Percentiles rank a stretch among this genome's conserved stretches.
Conservation (phyloP, 2,113 vertebrate genomes). For the Cololabis saira region DNA sequence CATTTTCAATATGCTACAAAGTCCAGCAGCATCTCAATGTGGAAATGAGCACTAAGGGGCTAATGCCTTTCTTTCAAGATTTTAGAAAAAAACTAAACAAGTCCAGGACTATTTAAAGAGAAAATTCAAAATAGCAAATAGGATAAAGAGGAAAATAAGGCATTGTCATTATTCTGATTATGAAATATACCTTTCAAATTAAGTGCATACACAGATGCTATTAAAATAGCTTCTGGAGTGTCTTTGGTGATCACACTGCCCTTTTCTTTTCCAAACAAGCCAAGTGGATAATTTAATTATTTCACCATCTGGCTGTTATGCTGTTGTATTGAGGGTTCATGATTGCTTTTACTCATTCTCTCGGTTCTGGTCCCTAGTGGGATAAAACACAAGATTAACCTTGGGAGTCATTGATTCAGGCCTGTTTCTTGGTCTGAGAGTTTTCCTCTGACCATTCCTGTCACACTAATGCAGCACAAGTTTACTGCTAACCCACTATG, state of each 20-base stretch:
- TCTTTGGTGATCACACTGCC: slow-evolving; percentile 50
- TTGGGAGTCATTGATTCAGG: slow-evolving; percentile 29
- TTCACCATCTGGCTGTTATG: slow-evolving; percentile 41
- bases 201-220: slow-evolving; percentile 7
- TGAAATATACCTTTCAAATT: background rate
- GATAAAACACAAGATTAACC: slow-evolving; percentile 36
- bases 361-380: slow-evolving; percentile 16
- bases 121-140: background rate
- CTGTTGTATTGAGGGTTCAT: slow-evolving; percentile 40
- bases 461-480: background rate
- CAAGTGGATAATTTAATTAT: slow-evolving; percentile 63
- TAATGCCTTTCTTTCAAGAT: background rate
- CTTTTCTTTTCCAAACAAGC: slow-evolving; percentile 30
- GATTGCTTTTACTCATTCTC: slow-evolving; percentile 45
- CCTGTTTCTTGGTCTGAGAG: background rate
- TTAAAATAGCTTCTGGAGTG: slow-evolving; percentile 36
- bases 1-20: background rate
- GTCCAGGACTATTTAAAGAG: background rate
- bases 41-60: background rate
- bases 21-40: slow-evolving; percentile 2
- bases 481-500: background rate
- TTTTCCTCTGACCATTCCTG: background rate
- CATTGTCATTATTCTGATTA: background rate
- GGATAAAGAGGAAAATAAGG: background rate
- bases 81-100: background rate